Evolutionary conservation across 2,113 vertebrate species (phyloP).

Genomic region (Vidua chalybeata): DNA sequence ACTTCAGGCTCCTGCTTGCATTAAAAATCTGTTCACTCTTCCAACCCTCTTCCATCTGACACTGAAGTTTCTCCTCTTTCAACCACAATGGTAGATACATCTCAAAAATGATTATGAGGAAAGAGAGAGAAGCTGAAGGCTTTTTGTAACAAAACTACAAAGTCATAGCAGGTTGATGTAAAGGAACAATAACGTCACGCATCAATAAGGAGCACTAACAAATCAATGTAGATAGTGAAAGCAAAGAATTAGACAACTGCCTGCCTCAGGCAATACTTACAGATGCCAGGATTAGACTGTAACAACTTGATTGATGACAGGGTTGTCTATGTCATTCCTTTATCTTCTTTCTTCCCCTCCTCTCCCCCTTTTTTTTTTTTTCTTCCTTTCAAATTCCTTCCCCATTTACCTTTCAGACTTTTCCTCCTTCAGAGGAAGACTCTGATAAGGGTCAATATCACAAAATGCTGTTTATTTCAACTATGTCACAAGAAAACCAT

Average conservation of each 20-base stretch:
- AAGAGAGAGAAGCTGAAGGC: neutral
- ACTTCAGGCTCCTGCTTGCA: neutral
- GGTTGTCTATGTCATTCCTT: neutral
- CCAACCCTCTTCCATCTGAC: neutral
- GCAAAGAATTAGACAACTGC: neutral
- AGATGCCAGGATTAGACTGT: neutral
- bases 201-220: neutral
- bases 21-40: neutral
- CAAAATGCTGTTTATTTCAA: neutral
- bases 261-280: neutral
- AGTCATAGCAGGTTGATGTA: neutral
- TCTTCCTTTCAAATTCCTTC: neutral
- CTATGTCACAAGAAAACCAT: neutral
- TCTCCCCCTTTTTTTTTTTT: too few species aligned
- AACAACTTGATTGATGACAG: neutral
- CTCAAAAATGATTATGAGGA: neutral
- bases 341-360: neutral
- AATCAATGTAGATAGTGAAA: neutral
- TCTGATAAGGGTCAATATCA: neutral
- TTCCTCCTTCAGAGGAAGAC: neutral
- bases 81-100: neutral
- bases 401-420: neutral
- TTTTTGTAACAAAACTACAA: neutral
- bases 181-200: neutral
- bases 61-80: neutral